A percentile compares a stretch with the other conserved stretches of the same genome.
phyloP scores from a whole-genome alignment of 2,113 vertebrate genomes.

The Ellobius talpinus region DNA sequence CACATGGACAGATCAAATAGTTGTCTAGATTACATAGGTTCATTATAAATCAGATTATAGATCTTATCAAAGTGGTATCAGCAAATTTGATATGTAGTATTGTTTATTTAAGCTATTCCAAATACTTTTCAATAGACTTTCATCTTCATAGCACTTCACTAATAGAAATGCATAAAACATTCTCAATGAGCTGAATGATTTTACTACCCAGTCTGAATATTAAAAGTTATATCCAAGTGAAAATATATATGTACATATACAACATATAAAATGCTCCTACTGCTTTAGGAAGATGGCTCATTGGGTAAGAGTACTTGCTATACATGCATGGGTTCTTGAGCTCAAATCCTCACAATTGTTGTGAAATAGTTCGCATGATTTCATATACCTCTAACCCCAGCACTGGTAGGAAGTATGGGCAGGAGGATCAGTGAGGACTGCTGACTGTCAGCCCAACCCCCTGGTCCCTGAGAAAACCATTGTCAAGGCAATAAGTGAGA shows the following conservation, averaged over 20 bases:
- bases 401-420: background rate
- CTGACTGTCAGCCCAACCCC: background rate
- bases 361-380: background rate
- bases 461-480: too few species aligned
- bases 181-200: slow-evolving; percentile 16
- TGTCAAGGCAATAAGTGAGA: background rate
- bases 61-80: background rate
- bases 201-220: background rate
- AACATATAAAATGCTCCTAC: background rate
- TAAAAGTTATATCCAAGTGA: background rate
- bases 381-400: background rate
- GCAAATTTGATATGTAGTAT: slow-evolving; percentile 1
- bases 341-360: background rate
- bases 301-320: background rate
- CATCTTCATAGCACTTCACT: background rate
- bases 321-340: background rate
- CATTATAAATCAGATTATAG: background rate
- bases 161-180: slow-evolving; percentile 34
- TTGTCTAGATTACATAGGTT: background rate
- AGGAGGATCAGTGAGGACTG: background rate
- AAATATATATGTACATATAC: background rate
- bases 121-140: background rate
- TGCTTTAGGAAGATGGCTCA: background rate
- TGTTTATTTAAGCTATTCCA: background rate
- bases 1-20: background rate